phyloP scores from a whole-genome alignment of 1,140 invertebrate species.

The Muscidifurax raptorellus region DNA sequence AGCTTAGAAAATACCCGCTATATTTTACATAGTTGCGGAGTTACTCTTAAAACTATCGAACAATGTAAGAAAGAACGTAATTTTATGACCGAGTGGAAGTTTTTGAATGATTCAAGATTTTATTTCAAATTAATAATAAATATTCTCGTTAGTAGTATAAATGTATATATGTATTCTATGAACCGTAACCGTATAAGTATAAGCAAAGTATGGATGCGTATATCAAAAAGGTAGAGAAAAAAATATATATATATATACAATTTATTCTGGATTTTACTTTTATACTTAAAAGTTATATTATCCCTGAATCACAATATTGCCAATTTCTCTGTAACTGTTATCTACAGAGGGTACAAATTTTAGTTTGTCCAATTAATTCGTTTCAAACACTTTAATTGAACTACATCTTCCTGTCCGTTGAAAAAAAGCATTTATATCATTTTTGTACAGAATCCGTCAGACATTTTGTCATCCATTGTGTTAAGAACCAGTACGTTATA shows the following conservation, averaged over 20 bases:
- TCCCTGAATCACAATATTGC: not conserved
- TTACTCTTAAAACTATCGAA: too few relatives aligned
- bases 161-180: too few relatives aligned
- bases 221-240: not conserved
- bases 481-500: not conserved
- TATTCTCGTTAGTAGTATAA: too few relatives aligned
- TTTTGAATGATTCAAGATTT: not conserved
- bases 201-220: too few relatives aligned
- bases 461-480: not conserved
- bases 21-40: too few relatives aligned
- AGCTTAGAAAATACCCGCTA: too few relatives aligned
- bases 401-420: not conserved
- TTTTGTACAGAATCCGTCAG: not conserved
- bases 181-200: too few relatives aligned
- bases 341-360: too few relatives aligned
- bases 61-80: not conserved
- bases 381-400: too few relatives aligned
- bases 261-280: not conserved
- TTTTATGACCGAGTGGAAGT: not conserved
- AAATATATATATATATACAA: not conserved
- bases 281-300: not conserved
- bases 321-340: not conserved
- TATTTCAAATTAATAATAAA: too few relatives aligned
- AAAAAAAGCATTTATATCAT: not conserved
- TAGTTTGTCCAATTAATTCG: too few relatives aligned